These are phyloP conservation scores for Hoplias malabaricus DNA, from an alignment of 2,113 vertebrate species.

Conservation along the genomic window DNA sequence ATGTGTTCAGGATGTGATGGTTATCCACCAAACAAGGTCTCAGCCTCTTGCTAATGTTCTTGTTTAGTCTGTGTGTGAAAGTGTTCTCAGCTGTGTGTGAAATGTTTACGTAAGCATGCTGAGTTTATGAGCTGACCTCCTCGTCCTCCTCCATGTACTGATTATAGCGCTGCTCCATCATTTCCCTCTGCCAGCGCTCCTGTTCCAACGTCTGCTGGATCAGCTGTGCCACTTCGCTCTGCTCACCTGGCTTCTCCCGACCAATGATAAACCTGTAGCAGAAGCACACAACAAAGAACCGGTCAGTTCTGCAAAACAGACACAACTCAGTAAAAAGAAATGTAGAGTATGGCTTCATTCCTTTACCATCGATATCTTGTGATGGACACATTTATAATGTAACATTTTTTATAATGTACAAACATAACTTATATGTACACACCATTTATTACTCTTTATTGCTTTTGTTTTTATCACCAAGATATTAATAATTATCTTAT, in stretches of 20 bases:
- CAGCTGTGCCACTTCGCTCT: constrained; percentile 96
- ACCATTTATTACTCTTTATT: too few species aligned
- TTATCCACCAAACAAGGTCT: neutral
- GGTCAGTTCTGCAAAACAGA: constrained; percentile 4
- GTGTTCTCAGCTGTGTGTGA: neutral
- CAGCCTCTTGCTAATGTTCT: neutral
- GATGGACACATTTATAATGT: neutral
- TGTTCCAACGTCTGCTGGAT: constrained; percentile 98
- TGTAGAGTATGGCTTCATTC: neutral
- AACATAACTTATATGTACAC: too few species aligned
- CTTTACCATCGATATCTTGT: neutral
- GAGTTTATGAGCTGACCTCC: constrained; percentile 47
- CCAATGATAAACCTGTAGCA: constrained; percentile 89
- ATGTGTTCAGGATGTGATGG: neutral
- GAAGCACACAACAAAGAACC: neutral
- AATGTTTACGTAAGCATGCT: neutral
- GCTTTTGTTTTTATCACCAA: too few species aligned
- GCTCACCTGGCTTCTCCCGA: constrained; percentile 93
- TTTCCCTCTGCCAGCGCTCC: constrained; percentile 94
- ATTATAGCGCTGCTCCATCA: constrained; percentile 95
- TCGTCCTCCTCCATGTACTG: constrained; percentile 78
- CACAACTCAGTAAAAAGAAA: neutral
- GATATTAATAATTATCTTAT: too few species aligned
- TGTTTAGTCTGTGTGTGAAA: constrained; percentile 7
- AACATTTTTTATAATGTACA: neutral